phyloP scores from a whole-genome alignment of 1,140 invertebrate genomes.

The Ptiloglossa arizonensis region DNA sequence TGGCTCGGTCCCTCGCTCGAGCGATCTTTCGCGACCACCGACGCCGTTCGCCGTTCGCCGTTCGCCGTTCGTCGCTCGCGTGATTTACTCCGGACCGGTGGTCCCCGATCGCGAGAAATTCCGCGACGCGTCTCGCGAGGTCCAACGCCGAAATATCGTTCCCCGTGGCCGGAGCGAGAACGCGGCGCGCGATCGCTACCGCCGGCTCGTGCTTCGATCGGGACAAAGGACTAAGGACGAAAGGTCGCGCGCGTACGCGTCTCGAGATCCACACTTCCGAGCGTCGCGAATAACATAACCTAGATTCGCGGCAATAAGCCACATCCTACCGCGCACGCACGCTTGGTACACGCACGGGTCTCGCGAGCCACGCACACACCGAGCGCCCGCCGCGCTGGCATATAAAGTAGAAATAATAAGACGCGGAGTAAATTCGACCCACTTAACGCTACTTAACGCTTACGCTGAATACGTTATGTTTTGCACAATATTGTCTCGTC shows the following conservation, averaged over 20 bases:
- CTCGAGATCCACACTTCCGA: constrained; percentile 57
- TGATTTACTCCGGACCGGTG: not conserved
- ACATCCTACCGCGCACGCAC: constrained; percentile 74
- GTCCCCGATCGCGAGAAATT: not conserved
- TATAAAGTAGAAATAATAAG: constrained; percentile 82
- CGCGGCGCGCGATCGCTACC: too few relatives aligned
- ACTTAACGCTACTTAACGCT: constrained; percentile 81
- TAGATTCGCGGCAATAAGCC: constrained; percentile 79
- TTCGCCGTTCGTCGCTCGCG: not conserved
- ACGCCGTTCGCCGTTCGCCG: not conserved
- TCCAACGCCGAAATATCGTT: too few relatives aligned
- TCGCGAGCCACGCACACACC: constrained; percentile 54
- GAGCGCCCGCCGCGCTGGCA: constrained; percentile 65
- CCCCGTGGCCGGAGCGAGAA: too few relatives aligned
- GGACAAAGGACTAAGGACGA: constrained; percentile 4
- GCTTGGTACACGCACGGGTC: constrained; percentile 23
- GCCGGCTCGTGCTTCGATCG: too few relatives aligned
- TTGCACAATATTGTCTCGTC: constrained; percentile 79
- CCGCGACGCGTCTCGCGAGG: too few relatives aligned
- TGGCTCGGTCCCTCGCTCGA: not conserved
- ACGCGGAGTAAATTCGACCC: constrained; percentile 81
- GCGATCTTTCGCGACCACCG: not conserved
- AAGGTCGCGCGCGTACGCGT: not conserved
- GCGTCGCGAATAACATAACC: constrained; percentile 77
- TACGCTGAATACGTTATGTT: constrained; percentile 81